Evolutionary conservation across 2,797 vertebrate genomes (phyloP).

Genomic region (Lepilemur septentrionalis): DNA sequence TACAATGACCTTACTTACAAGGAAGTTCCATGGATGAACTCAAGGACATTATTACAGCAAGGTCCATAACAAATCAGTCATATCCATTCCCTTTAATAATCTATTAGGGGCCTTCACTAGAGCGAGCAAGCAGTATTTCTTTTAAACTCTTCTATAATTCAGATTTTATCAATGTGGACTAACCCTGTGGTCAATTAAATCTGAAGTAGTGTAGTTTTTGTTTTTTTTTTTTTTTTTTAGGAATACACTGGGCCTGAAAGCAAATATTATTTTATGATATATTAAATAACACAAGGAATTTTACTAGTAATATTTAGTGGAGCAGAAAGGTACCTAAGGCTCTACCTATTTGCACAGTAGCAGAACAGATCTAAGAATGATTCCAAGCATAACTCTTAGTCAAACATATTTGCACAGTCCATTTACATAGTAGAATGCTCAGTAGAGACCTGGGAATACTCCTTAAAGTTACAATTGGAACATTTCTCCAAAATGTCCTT

Average conservation of each 20-base stretch:
- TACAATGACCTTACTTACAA: not conserved
- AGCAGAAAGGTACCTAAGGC: not conserved
- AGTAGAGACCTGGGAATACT: not conserved
- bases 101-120: not conserved
- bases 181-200: slow-evolving; percentile 66
- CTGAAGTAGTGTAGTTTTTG: slow-evolving; percentile 11
- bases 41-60: not conserved
- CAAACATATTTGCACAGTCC: slow-evolving; percentile 56
- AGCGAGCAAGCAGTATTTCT: not conserved
- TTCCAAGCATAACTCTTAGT: slow-evolving; percentile 44
- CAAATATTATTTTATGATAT: slow-evolving; percentile 74
- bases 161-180: slow-evolving; percentile 62
- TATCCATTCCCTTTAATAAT: slow-evolving; percentile 47
- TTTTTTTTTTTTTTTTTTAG: not conserved
- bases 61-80: slow-evolving; percentile 23
- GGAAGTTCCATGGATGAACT: not conserved
- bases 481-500: not conserved
- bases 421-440: slow-evolving; percentile 43
- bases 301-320: slow-evolving; percentile 38
- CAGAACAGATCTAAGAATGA: not conserved
- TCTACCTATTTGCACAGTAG: slow-evolving; percentile 52
- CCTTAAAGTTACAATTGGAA: not conserved
- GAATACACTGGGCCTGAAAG: slow-evolving; percentile 55
- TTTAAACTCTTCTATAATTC: slow-evolving; percentile 56
- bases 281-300: slow-evolving; percentile 66